phyloP scores from a whole-genome alignment of 2,888 invertebrate species.

The Eupeodes luniger region DNA sequence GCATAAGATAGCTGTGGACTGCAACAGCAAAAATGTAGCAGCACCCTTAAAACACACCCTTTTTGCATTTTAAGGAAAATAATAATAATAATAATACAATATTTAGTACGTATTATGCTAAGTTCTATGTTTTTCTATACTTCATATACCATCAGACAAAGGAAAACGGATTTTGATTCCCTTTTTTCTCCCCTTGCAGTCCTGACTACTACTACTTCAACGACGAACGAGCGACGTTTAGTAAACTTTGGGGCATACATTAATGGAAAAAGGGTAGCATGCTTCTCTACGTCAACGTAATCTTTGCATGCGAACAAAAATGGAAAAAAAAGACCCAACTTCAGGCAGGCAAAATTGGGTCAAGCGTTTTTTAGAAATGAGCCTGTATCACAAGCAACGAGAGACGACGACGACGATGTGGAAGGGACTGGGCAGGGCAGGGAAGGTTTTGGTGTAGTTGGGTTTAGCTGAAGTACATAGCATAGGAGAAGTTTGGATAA shows the following conservation, averaged over 20 bases:
- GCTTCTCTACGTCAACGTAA: slow-evolving; percentile 4
- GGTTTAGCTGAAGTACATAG: background rate
- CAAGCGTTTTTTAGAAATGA: slow-evolving; percentile 67
- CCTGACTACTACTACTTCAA: background rate
- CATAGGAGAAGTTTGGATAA: slow-evolving; percentile 4
- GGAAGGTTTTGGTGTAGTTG: background rate
- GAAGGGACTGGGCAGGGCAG: no score
- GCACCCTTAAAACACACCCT: slow-evolving; percentile 62
- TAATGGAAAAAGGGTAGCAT: slow-evolving; percentile 49
- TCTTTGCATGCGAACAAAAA: slow-evolving; percentile 35
- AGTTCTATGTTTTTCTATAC: slow-evolving; percentile 33
- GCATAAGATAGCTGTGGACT: slow-evolving; percentile 10
- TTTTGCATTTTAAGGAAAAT: slow-evolving; percentile 4
- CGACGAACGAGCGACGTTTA: no score
- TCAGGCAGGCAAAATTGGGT: slow-evolving; percentile 64
- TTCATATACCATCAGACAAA: slow-evolving; percentile 38
- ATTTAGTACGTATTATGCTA: slow-evolving; percentile 46
- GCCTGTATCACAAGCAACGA: slow-evolving; percentile 1
- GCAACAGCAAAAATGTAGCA: slow-evolving; percentile 32
- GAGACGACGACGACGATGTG: no score
- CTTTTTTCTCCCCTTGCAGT: slow-evolving; percentile 18
- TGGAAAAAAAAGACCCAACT: slow-evolving; percentile 30
- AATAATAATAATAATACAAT: slow-evolving; percentile 29
- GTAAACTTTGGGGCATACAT: slow-evolving; percentile 49
- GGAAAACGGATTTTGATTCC: slow-evolving; percentile 18